phyloP scores from a whole-genome alignment of 2,797 vertebrate species.

The Acanthurus tractus region DNA sequence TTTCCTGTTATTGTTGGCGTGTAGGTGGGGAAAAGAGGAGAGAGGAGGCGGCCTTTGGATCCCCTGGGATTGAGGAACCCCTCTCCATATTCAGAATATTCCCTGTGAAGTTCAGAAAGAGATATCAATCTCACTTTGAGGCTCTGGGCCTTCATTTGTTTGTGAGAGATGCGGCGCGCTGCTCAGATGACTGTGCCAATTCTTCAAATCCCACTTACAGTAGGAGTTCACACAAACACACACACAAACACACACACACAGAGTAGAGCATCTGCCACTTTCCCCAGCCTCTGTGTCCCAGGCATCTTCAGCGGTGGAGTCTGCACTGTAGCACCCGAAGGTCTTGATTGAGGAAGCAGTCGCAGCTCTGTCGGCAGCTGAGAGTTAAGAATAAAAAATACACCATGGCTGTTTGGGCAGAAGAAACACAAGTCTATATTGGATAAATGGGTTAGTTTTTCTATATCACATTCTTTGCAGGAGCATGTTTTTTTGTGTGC shows the following conservation, averaged over 20 bases:
- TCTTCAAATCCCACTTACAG: slow-evolving; percentile 91
- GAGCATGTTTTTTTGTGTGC: neutral
- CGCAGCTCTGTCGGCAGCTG: slow-evolving; percentile 64
- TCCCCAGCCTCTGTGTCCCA: slow-evolving; percentile 73
- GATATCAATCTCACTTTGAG: slow-evolving; percentile 96
- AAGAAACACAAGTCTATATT: slow-evolving; percentile 46
- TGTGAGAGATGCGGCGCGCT: slow-evolving; percentile 86
- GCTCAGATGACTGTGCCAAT: slow-evolving; percentile 89
- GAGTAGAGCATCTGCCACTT: slow-evolving; percentile 75
- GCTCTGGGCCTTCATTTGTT: slow-evolving; percentile 90
- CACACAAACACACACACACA: slow-evolving; percentile 43
- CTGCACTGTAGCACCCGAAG: slow-evolving; percentile 50
- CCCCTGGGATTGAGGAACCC: slow-evolving; percentile 86
- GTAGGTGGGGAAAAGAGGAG: slow-evolving; percentile 64
- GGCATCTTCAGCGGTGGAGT: slow-evolving; percentile 66
- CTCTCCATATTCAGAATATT: slow-evolving; percentile 92
- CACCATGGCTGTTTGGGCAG: slow-evolving; percentile 61
- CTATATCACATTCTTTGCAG: slow-evolving; percentile 34
- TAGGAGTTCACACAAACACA: slow-evolving; percentile 75
- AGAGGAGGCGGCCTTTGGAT: slow-evolving; percentile 68
- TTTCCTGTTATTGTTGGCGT: slow-evolving; percentile 67
- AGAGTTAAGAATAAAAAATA: slow-evolving; percentile 69
- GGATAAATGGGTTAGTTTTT: slow-evolving; percentile 61
- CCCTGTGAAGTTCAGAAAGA: slow-evolving; percentile 90
- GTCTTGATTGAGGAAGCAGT: slow-evolving; percentile 79